Base-by-base conservation (phyloP, 2,888 invertebrate species). In the Esperia sulphurella region DNA sequence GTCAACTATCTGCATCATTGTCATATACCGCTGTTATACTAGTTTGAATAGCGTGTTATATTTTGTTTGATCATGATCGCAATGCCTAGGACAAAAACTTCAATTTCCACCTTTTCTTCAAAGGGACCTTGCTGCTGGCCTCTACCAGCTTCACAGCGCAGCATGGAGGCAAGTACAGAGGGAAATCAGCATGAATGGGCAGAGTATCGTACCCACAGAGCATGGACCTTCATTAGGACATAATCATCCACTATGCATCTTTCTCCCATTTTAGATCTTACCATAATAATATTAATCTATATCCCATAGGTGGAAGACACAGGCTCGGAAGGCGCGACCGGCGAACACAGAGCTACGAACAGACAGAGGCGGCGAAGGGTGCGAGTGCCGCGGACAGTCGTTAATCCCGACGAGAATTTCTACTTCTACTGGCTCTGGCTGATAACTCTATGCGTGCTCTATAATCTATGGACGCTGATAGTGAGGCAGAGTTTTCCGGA, bases 401-500 rank as follows among this genome's bases (percentile, higher is more conserved):
- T 98, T 61, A 97, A 98, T 84, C 98, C 98, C 0, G 97, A 98
- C 85, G 97, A 97, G 71, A 97, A 96, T 83, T 96, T 97, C 85
- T 97, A 97, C 91, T 98, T 97, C 90, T 96, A 97, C 83, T 98
- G 98, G 98, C 76, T 98, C 62, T 94, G 96, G 91, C 83, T 97
- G 56, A 92, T 97, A 63, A 97, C 98, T 43, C 81, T 94, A 58
- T 96, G 97, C 78, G 96, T 98, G 62, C 92, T 98, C 52, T 98
- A 98, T 87, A 98, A 98, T 87, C 91, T 97, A 60, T 98, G 98
- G 98, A 96, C 98, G 30, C 91, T 97, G 55, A 98, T 98, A 65
- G 98, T 97, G 41, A 92, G 98, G 47, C 97, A 98, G 83, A 97
- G 97, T 75, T 95, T 98, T 80, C 96, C 97, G 14, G 98, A 98